Percentiles rank a stretch among this genome's conserved stretches.
Conservation (phyloP, 2,888 invertebrate species). For the Dorcus hopei region DNA sequence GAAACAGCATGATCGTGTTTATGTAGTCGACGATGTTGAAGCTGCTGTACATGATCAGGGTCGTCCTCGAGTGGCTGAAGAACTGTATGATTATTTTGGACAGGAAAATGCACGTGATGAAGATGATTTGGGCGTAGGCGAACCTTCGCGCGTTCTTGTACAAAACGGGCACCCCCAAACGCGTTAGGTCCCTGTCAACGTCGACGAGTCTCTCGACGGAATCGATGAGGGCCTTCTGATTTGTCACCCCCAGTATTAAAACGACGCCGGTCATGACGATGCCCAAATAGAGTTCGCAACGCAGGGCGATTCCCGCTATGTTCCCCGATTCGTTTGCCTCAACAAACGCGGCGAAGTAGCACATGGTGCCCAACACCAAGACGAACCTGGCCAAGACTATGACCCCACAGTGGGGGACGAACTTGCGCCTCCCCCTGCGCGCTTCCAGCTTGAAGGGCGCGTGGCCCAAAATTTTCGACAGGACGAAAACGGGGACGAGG, state of each 20-base stretch:
- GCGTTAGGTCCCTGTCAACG: slow-evolving; percentile 20
- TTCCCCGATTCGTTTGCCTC: slow-evolving; percentile 19
- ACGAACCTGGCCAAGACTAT: slow-evolving; percentile 16
- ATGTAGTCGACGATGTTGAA: slow-evolving; percentile 29
- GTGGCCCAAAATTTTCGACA: slow-evolving; percentile 30
- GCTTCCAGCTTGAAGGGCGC: slow-evolving; percentile 24
- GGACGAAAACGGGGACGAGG: slow-evolving; percentile 23
- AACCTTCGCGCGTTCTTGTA: slow-evolving; percentile 26
- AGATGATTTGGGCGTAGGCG: slow-evolving; percentile 19
- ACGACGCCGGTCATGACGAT: slow-evolving; percentile 23
- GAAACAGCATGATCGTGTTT: slow-evolving; percentile 29
- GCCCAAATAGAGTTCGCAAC: slow-evolving; percentile 29
- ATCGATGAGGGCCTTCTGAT: slow-evolving; percentile 22
- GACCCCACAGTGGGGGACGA: slow-evolving; percentile 18
- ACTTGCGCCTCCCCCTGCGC: slow-evolving; percentile 11
- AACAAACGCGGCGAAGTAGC: slow-evolving; percentile 19
- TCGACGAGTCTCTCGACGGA: slow-evolving; percentile 16
- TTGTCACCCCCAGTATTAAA: slow-evolving; percentile 19
- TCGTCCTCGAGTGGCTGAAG: slow-evolving; percentile 15
- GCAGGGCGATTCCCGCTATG: slow-evolving; percentile 25
- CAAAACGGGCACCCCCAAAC: slow-evolving; percentile 16
- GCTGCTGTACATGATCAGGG: slow-evolving; percentile 24
- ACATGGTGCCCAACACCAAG: slow-evolving; percentile 20
- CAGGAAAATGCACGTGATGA: slow-evolving; percentile 21
- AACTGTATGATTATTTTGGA: slow-evolving; percentile 22